phyloP scores from a whole-genome alignment of 2,113 vertebrate species.

The Tiliqua scincoides region DNA sequence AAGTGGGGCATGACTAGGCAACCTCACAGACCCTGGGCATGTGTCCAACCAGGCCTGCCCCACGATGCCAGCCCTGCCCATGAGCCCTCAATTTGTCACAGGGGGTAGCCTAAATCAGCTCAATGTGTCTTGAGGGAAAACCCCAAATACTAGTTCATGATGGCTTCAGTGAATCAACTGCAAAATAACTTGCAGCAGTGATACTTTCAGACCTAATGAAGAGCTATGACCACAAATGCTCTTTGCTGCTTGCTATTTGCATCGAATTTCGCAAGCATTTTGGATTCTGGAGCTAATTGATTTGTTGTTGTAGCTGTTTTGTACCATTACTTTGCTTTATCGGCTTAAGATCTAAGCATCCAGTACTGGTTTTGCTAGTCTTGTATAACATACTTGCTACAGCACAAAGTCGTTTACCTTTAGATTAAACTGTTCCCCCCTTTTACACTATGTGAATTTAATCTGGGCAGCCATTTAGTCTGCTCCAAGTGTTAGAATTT shows the following conservation, averaged over 20 bases:
- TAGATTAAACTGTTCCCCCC: not conserved
- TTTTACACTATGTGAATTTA: not conserved
- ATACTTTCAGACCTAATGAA: not conserved
- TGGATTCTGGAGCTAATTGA: not conserved
- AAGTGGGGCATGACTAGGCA: too few relatives aligned
- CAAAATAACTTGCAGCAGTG: not conserved
- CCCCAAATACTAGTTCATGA: not conserved
- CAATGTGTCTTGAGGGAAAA: not conserved
- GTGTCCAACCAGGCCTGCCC: too few relatives aligned
- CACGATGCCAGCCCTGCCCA: not conserved
- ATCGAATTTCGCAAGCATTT: not conserved
- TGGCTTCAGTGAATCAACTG: not conserved
- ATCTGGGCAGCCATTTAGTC: not conserved
- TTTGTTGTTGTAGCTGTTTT: not conserved
- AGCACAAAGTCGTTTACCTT: not conserved
- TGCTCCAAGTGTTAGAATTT: not conserved
- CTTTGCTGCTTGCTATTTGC: not conserved
- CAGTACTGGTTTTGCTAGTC: not conserved
- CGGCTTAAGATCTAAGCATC: not conserved
- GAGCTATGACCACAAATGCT: too few relatives aligned
- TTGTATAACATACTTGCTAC: not conserved
- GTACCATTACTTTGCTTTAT: not conserved
- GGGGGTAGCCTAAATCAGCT: not conserved
- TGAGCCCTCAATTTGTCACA: not conserved
- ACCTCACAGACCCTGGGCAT: too few relatives aligned